These are phyloP conservation scores for Drosophila mayaguana DNA, from an alignment of 2,888 invertebrate species.

Conservation along the genomic window DNA sequence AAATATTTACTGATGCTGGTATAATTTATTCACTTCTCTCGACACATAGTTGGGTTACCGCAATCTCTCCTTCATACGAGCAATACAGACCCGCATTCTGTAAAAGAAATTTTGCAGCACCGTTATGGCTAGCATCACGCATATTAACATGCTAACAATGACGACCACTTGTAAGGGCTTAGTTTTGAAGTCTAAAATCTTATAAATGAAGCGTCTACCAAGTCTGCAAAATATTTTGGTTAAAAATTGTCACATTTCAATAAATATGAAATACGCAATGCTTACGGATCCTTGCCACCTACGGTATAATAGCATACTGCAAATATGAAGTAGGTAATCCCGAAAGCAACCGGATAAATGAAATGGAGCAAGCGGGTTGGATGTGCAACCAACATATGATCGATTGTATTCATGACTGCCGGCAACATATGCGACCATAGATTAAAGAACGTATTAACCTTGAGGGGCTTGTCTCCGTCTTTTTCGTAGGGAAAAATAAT, in stretches of 20 bases:
- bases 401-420: slow-evolving; percentile 22
- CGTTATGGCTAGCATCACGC: slow-evolving; percentile 5
- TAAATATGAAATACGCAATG: not conserved
- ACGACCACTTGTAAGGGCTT: not conserved
- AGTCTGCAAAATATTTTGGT: slow-evolving; percentile 15
- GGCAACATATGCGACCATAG: slow-evolving; percentile 48
- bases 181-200: slow-evolving; percentile 25
- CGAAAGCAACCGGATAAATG: slow-evolving; percentile 46
- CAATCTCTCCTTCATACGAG: slow-evolving; percentile 34
- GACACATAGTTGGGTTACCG: slow-evolving; percentile 9
- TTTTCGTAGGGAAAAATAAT: slow-evolving; percentile 22
- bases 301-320: not conserved
- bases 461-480: not conserved
- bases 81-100: slow-evolving; percentile 45
- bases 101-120: slow-evolving; percentile 51
- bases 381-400: slow-evolving; percentile 57
- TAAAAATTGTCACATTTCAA: not conserved
- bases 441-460: slow-evolving; percentile 11
- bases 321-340: slow-evolving; percentile 32
- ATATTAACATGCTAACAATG: not conserved
- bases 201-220: slow-evolving; percentile 39
- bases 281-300: slow-evolving; percentile 46
- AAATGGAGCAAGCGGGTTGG: slow-evolving; percentile 55
- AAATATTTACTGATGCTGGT: too few relatives aligned
- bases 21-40: not conserved